Percentiles rank a stretch among this genome's conserved stretches.
These are phyloP conservation scores for Pterois miles DNA, from an alignment of 2,797 vertebrate genomes.

Conservation along the genomic window DNA sequence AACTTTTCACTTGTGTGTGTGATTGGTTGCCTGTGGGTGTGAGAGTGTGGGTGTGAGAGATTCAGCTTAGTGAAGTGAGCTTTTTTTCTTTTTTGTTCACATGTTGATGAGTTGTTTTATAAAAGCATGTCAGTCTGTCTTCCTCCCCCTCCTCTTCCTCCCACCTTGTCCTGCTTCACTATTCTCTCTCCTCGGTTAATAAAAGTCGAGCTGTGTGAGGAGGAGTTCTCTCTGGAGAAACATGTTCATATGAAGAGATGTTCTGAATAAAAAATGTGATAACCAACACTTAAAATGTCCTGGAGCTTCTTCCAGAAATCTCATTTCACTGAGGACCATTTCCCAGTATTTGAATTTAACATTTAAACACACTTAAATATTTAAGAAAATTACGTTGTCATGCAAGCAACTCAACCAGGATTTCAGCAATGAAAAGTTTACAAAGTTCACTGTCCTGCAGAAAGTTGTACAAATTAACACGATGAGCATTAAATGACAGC, in stretches of 20 bases:
- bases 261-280: constrained; percentile 24
- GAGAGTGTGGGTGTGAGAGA: constrained; percentile 34
- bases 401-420: background rate
- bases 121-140: constrained; percentile 33
- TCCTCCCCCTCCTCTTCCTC: constrained; percentile 31
- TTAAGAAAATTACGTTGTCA: background rate
- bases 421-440: background rate
- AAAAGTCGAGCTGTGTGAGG: constrained; percentile 22
- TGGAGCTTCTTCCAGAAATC: constrained; percentile 21
- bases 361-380: background rate
- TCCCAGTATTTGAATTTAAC: background rate
- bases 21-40: constrained; percentile 12
- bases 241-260: background rate
- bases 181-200: constrained; percentile 16
- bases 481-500: too few relatives aligned
- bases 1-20: background rate
- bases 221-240: constrained; percentile 42
- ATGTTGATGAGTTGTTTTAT: constrained; percentile 27
- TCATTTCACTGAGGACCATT: background rate
- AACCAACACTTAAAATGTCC: constrained; percentile 43
- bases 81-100: constrained; percentile 3
- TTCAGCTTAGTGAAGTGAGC: background rate
- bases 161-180: constrained; percentile 6
- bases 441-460: background rate
- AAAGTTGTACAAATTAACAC: background rate